phyloP scores from a whole-genome alignment of 2,113 vertebrate genomes.

The Nipponia nippon region DNA sequence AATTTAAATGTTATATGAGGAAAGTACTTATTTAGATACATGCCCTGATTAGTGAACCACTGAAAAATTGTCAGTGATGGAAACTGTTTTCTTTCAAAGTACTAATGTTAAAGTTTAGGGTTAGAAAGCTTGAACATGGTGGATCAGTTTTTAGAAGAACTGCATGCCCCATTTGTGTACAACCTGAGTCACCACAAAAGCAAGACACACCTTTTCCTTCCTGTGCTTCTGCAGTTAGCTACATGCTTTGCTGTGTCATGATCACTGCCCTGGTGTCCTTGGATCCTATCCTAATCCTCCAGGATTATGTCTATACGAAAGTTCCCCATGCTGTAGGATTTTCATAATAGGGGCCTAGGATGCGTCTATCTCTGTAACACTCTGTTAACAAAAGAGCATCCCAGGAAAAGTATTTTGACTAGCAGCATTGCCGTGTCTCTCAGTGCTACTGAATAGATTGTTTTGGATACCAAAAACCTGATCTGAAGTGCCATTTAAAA shows the following conservation, averaged over 20 bases:
- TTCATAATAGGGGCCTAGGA: constrained; percentile 36
- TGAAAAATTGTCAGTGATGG: neutral
- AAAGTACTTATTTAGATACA: neutral
- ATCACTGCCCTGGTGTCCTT: constrained; percentile 39
- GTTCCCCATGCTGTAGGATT: constrained; percentile 8
- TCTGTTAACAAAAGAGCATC: constrained; percentile 32
- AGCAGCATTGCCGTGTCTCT: neutral
- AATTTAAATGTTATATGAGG: neutral
- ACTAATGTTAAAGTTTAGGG: neutral
- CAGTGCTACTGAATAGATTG: neutral
- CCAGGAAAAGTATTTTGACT: constrained; percentile 40
- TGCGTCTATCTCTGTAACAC: neutral
- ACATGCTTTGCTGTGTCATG: constrained; percentile 20
- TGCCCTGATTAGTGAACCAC: neutral
- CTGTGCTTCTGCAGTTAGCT: neutral
- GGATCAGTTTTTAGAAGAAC: neutral
- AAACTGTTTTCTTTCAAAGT: neutral
- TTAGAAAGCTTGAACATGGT: neutral
- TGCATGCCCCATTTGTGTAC: neutral
- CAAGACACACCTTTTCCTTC: neutral
- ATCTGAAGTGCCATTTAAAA: neutral
- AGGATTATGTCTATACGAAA: constrained; percentile 41
- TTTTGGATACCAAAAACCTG: neutral
- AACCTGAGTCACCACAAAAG: neutral
- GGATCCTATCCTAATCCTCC: constrained; percentile 45